Percentiles rank a stretch among this genome's conserved stretches.
Conservation (phyloP, 2,113 vertebrate species). For the Todiramphus chloris region DNA sequence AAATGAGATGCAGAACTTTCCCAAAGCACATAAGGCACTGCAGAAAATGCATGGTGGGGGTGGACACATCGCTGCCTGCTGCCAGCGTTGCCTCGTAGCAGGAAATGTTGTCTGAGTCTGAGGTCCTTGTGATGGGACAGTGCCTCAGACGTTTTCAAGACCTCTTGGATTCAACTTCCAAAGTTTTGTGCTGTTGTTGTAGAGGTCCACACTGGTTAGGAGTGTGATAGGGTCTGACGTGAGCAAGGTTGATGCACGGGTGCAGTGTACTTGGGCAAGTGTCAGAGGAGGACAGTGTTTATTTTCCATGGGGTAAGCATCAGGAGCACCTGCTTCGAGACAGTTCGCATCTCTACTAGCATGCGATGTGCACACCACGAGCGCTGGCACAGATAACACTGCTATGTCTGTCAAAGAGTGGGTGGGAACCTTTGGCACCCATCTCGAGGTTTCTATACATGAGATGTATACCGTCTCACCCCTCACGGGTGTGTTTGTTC, state of each 20-base stretch:
- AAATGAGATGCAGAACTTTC: neutral
- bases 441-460: neutral
- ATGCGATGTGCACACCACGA: fast-evolving
- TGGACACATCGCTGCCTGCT: neutral
- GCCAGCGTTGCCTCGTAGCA: neutral
- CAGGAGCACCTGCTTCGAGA: neutral
- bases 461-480: fast-evolving
- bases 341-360: neutral
- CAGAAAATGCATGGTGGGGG: neutral
- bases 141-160: neutral
- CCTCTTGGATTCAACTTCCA: neutral
- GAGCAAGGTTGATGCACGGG: too few relatives aligned
- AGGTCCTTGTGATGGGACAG: fast-evolving
- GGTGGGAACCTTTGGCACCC: neutral
- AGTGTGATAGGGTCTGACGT: neutral
- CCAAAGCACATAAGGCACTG: neutral
- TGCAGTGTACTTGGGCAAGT: neutral
- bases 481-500: fast-evolving
- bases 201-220: neutral
- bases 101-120: neutral
- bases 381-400: too few relatives aligned
- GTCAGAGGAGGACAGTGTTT: neutral
- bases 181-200: neutral
- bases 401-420: neutral
- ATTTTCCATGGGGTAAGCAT: neutral